Evolutionary conservation across 2,888 invertebrate genomes (phyloP), one percentile per base, ranked within the genome.

Genomic region (Eupithecia pulchellata): DNA sequence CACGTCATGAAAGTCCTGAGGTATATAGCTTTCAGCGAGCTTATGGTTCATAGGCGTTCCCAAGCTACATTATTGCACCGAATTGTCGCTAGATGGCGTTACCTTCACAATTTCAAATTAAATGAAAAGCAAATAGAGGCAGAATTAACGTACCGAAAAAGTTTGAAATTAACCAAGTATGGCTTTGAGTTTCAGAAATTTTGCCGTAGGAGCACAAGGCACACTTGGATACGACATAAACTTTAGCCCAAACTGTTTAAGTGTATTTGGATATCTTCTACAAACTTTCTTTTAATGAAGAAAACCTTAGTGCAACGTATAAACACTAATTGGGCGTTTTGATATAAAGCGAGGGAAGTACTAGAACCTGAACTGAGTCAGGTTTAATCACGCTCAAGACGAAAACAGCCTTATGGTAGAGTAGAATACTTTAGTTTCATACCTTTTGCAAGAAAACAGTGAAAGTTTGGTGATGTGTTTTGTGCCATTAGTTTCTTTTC

Each of bases 21-120:
- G 42, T 20, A n/a, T n/a, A n/a, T n/a, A 52, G 25, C 52, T 52
- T 52, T 47, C 47, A 47, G 20, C 20, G 47, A 20, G 20, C 47
- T 3, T 47, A 47, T 0, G 20, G 47, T 47, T 42, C n/a, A 42
- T 20, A 47, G 20, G 4, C 11, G 20, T 11, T 11, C 9, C 20
- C 13, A 25, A 20, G 52, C 52, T 25, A 52, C 25, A 13, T 25
- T 52, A 52, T 25, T 4, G 4, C 25, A 13, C 11, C 52, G 13
- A 9, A 25, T 52, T 3, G 42, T 47, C 42, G 36, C 60, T 71
- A 75, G 75, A 69, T 71, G 63, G 69, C 71, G 69, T 27, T 9
- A 20, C 32, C 61, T 5, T 5, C 20, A 58, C 20, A 4, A 25
- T 34, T 27, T 4, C 5, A 47, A 47, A 47, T 47, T 20, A 20